These are phyloP conservation scores for Gordius sp. DNA, from an alignment of 2,888 invertebrate species.

Conservation along the genomic window DNA sequence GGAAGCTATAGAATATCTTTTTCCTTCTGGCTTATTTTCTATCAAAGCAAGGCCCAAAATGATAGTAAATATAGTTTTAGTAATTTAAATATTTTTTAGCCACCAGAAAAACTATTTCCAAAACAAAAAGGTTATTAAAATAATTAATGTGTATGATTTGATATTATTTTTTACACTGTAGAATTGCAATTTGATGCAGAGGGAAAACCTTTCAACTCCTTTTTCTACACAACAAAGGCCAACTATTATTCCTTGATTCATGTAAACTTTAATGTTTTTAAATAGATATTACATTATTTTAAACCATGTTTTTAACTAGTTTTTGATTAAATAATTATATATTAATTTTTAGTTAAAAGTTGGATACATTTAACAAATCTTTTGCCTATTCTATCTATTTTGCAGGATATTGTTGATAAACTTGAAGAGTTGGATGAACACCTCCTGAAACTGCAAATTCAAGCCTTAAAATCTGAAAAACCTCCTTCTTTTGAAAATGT, in stretches of 20 bases:
- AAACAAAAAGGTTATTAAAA: slow-evolving; percentile 35
- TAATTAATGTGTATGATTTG: not conserved
- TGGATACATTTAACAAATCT: too few relatives aligned
- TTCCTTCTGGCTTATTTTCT: slow-evolving; percentile 71
- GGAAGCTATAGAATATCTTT: slow-evolving; percentile 67
- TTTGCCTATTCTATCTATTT: slow-evolving; percentile 19
- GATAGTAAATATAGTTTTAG: slow-evolving; percentile 32
- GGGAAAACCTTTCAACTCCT: slow-evolving; percentile 61
- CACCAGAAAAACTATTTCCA: slow-evolving; percentile 43
- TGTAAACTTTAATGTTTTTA: slow-evolving; percentile 34
- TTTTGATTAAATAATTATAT: slow-evolving; percentile 17
- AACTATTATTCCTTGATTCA: slow-evolving; percentile 55
- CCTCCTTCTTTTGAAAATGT: too few relatives aligned
- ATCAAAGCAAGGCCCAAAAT: slow-evolving; percentile 58
- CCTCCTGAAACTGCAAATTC: too few relatives aligned
- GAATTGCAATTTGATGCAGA: slow-evolving; percentile 32
- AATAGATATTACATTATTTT: slow-evolving; percentile 19
- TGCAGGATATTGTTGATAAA: slow-evolving; percentile 42
- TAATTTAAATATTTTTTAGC: slow-evolving; percentile 24
- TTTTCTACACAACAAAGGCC: slow-evolving; percentile 69
- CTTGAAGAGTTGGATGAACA: slow-evolving; percentile 41
- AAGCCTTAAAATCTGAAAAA: too few relatives aligned
- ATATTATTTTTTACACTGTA: slow-evolving; percentile 15
- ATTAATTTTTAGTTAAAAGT: too few relatives aligned
- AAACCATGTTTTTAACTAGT: not conserved